These are phyloP conservation scores for Caenorhabditis inopinata DNA, from an alignment of 1,140 invertebrate species.

Conservation along the genomic window DNA sequence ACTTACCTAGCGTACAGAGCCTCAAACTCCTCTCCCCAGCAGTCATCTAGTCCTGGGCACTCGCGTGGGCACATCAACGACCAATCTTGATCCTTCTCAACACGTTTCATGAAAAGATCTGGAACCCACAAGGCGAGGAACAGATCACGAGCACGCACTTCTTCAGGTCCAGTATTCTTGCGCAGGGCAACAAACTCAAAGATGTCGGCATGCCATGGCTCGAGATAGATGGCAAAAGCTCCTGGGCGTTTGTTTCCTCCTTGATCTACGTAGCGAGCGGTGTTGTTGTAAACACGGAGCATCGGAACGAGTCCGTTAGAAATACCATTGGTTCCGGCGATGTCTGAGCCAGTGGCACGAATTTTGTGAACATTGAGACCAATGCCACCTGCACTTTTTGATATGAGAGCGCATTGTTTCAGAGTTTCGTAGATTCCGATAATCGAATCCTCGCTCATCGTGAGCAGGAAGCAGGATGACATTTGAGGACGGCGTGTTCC, in stretches of 20 bases:
- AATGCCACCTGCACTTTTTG: constrained; percentile 95
- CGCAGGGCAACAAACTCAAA: constrained; percentile 87
- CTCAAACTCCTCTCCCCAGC: constrained; percentile 93
- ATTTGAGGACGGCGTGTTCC: constrained; percentile 84
- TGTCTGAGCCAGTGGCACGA: constrained; percentile 83
- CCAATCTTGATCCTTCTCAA: constrained; percentile 82
- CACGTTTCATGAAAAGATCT: constrained; percentile 96
- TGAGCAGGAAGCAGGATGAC: constrained; percentile 90
- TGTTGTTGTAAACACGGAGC: constrained; percentile 92
- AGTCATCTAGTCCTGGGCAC: constrained; percentile 83
- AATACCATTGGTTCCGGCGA: constrained; percentile 88
- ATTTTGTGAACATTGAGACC: constrained; percentile 96
- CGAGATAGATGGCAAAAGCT: constrained; percentile 96
- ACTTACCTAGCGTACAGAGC: constrained; percentile 78
- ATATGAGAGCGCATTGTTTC: constrained; percentile 90
- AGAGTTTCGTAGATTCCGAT: constrained; percentile 96
- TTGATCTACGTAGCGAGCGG: constrained; percentile 94
- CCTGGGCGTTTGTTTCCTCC: constrained; percentile 97
- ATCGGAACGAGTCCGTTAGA: constrained; percentile 98
- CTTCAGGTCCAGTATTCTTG: constrained; percentile 92
- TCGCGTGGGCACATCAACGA: constrained; percentile 94
- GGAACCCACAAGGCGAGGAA: constrained; percentile 98
- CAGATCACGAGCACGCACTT: constrained; percentile 87
- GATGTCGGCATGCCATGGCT: constrained; percentile 97
- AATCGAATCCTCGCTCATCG: constrained; percentile 93